Conservation (phyloP, 2,113 vertebrate species). For the Centrocercus urophasianus region DNA sequence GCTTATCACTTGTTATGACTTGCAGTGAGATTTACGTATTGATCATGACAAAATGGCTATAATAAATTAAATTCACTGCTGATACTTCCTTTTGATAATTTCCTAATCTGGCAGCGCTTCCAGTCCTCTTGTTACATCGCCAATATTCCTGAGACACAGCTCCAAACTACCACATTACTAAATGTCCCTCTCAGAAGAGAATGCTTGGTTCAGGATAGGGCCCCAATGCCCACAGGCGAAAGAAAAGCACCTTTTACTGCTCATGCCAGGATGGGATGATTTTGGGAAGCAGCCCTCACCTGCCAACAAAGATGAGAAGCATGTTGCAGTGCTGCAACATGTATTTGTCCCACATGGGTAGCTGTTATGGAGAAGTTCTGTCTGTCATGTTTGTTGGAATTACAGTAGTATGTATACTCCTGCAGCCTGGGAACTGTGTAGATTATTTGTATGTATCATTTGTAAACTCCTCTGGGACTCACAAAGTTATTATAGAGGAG, state of each 20-base stretch:
- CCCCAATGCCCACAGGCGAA: neutral
- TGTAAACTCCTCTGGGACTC: neutral
- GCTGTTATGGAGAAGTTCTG: neutral
- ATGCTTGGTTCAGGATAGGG: neutral
- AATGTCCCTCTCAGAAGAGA: neutral
- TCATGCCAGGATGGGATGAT: neutral
- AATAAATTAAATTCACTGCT: neutral
- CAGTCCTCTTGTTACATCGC: neutral
- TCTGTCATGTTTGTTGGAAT: neutral
- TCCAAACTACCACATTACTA: neutral
- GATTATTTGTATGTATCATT: neutral
- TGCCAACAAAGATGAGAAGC: neutral
- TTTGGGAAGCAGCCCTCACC: neutral
- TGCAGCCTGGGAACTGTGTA: neutral
- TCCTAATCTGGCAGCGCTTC: neutral
- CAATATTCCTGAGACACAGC: neutral
- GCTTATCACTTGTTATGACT: neutral
- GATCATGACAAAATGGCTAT: neutral
- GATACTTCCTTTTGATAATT: neutral
- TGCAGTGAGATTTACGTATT: neutral
- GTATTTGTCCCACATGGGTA: fast-evolving
- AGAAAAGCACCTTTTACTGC: neutral
- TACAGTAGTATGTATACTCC: neutral
- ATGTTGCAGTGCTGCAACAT: neutral
- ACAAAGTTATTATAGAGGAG: no score